Evolutionary conservation across 1,140 invertebrate species (phyloP).

Genomic region (Nylanderia fulva): DNA sequence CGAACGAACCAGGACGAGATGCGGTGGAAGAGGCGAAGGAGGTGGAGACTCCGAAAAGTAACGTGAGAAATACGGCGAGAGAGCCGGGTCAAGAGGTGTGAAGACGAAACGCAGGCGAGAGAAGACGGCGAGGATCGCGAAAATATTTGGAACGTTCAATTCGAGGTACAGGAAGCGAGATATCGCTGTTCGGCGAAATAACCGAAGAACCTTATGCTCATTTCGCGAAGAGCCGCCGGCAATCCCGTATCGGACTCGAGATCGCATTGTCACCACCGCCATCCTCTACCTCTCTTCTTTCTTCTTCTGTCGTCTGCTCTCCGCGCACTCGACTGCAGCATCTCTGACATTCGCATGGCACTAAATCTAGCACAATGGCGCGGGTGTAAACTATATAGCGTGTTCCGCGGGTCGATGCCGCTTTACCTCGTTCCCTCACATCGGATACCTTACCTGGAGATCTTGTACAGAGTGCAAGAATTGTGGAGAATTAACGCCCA

Average conservation of each 20-base stretch:
- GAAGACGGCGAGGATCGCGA: constrained; percentile 46
- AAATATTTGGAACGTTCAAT: constrained; percentile 82
- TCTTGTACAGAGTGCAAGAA: constrained; percentile 31
- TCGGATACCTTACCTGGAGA: constrained; percentile 42
- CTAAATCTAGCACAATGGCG: constrained; percentile 61
- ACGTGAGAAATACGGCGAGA: constrained; percentile 80
- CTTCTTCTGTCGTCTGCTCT: constrained; percentile 37
- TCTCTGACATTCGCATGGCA: constrained; percentile 57
- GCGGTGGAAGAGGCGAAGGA: constrained; percentile 63
- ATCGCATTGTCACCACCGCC: constrained; percentile 75
- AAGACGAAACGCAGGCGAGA: constrained; percentile 48
- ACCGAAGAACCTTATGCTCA: constrained; percentile 78
- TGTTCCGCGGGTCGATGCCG: constrained; percentile 57
- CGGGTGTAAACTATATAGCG: constrained; percentile 57
- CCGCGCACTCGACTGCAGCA: constrained; percentile 47
- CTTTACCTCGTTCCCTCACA: constrained; percentile 49
- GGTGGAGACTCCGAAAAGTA: constrained; percentile 79
- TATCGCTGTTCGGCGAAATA: constrained; percentile 77
- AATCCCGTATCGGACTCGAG: constrained; percentile 79
- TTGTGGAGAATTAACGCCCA: constrained; percentile 27
- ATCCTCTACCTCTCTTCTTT: constrained; percentile 1
- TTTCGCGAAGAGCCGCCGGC: constrained; percentile 73
- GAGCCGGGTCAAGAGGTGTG: constrained; percentile 76
- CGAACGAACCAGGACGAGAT: constrained; percentile 36
- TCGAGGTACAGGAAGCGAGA: constrained; percentile 75